Evolutionary conservation across 2,113 vertebrate genomes (phyloP).

Genomic region (Speoplatyrhinus poulsoni): DNA sequence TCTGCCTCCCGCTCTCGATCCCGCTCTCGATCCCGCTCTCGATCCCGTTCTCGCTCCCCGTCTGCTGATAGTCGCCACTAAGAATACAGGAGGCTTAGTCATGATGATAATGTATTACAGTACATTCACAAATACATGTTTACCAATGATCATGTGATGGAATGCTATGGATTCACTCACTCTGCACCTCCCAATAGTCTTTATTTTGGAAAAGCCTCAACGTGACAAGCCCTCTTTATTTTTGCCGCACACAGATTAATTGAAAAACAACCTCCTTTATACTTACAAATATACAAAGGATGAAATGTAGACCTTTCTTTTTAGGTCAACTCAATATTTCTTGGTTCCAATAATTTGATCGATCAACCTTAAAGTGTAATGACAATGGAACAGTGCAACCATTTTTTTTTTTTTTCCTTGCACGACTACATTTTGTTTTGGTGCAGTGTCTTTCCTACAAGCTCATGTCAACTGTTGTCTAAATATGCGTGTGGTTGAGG

Average conservation of each 20-base stretch:
- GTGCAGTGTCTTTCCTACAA: background rate
- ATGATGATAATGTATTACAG: background rate
- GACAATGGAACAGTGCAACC: background rate
- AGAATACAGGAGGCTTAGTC: constrained; percentile 20
- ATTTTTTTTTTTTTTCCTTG: background rate
- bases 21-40: constrained; percentile 79
- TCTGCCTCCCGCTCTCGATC: constrained; percentile 68
- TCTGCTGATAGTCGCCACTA: constrained; percentile 91
- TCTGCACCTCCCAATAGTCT: too few species aligned
- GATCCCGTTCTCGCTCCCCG: constrained; percentile 82
- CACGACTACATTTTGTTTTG: background rate
- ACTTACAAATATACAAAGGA: too few species aligned
- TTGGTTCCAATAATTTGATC: background rate
- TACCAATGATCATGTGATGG: background rate
- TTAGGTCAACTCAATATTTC: background rate
- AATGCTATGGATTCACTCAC: background rate
- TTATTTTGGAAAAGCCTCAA: too few species aligned
- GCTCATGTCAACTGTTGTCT: background rate
- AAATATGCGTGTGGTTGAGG: background rate
- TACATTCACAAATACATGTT: background rate
- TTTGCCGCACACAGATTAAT: too few species aligned
- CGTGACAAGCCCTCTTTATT: too few species aligned
- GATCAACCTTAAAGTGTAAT: background rate
- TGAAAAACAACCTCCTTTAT: too few species aligned
- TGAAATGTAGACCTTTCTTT: too few species aligned